Evolutionary conservation across 2,113 vertebrate genomes (phyloP), one percentile per base, ranked within the genome.

Genomic region (Prinia subflava): DNA sequence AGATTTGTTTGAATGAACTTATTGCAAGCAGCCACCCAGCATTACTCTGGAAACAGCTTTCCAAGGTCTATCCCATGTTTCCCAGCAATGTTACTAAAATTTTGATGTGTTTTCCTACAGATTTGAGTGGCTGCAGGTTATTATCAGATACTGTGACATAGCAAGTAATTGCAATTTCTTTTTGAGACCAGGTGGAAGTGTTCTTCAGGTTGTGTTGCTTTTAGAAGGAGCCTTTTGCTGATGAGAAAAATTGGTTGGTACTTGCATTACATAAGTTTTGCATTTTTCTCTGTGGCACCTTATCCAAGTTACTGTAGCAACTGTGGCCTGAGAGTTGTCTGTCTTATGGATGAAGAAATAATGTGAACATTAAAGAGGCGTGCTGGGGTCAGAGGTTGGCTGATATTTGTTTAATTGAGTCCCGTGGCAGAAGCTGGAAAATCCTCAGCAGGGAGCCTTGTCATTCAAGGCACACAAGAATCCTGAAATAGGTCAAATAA

Each of bases 321-420:
- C 50, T 37, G 50, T 83, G 71, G 67, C 63, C 39, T 56, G 35
- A 35, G 62, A 57, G 7, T 24, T 46, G 62, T 39, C 64, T n/a
- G 5, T 46, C 70, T 95, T 55, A 59, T 46, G 67, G 70, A 83
- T 93, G 85, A 79, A 44, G 63, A 92, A 87, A 88, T 82, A 90
- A 77, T 80, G 53, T 9, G 63, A 69, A 30, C 78, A 15, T 85
- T 80, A 80, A 79, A 57, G 88, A 83, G 68, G 47, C 7, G 1
- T 52, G 57, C 50, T 63, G 53, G 86, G 71, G 82, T 95, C 95
- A 94, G 85, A 73, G 82, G 67, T 28, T 67, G 74, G 37, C 81
- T 87, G 78, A 73, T 71, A 23, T 79, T 95, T 95, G 46, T 76
- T 89, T 92, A 82, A 84, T 95, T 62, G 71, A 95, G 79, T 92